Base-by-base conservation (phyloP, 2,113 vertebrate species). In the Catharus fuscescens region DNA sequence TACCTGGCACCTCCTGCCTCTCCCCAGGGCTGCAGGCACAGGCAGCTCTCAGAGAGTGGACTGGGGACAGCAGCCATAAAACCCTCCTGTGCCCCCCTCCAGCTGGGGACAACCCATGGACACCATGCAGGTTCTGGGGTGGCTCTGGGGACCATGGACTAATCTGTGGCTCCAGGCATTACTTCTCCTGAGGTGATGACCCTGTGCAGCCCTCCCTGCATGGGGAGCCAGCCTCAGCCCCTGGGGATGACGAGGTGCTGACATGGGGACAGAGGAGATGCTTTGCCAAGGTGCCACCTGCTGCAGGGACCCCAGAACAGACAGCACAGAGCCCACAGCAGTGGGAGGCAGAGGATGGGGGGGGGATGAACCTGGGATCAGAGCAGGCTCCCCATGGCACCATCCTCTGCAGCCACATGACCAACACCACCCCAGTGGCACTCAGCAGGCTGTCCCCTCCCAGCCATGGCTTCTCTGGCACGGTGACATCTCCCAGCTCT, bases 41-140 rank as follows among this genome's bases (percentile, higher is more conserved):
- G 71, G 38, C 4, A 16, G 38, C 54, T 70, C 76, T 57, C 9
- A 3, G 13, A 45, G 15, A 25, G 18, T 5, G 3, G 1, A 2
- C 28, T 34, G 48, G 48, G 47, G 50, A 69, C 31, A 38, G n/a
- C 2, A 3, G n/a, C 20, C 67, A 32, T 2, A 14, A 18, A 40
- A 25, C 20, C 32, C 36, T 65, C 31, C 69, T 4, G 26, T 2
- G 53, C 2, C 11, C 42, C 21, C 5, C 28, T 42, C 23, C 36
- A 65, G 48, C 50, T 47, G 9, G 40, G 64, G 74, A 56, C 36
- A 42, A 8, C 26, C 18, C 56, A n/a, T 0, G 1, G 57, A 38
- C 2, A 3, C 14, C 19, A n/a, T 0, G 0, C 34, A 25, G 18
- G 19, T 9, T 23, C 52, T 1, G 0, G 20, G 42, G 6, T 90